A percentile compares a stretch with the other conserved stretches of the same genome.
Evolutionary conservation across 2,797 vertebrate genomes (phyloP).

Genomic region (Sebastes trivittatus): DNA sequence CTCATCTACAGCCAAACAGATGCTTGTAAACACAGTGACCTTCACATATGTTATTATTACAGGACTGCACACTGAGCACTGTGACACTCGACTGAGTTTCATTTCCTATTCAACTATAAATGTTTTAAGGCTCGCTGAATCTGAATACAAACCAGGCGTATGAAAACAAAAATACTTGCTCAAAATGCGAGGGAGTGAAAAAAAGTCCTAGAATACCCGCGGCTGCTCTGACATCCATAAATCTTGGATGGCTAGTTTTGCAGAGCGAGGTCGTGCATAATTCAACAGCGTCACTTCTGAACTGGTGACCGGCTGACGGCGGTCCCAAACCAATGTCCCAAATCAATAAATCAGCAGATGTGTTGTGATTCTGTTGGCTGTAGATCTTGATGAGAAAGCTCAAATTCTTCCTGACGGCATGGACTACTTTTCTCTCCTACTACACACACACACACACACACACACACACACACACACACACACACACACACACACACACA

Average conservation of each 20-base stretch:
- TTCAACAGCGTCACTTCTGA: conserved; percentile 49
- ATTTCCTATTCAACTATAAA: not conserved
- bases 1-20: not conserved
- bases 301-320: conserved; percentile 50
- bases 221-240: conserved; percentile 34
- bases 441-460: not conserved
- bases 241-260: conserved; percentile 53
- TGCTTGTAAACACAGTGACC: not conserved
- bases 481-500: not conserved
- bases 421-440: not conserved
- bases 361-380: conserved; percentile 23
- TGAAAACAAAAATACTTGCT: not conserved
- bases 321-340: not conserved
- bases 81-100: not conserved
- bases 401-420: conserved; percentile 50
- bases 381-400: conserved; percentile 31
- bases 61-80: not conserved
- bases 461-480: not conserved
- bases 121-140: not conserved
- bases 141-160: not conserved
- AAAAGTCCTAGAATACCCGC: conserved; percentile 6
- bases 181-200: not conserved
- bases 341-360: conserved; percentile 75
- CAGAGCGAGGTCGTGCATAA: conserved; percentile 56
- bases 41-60: not conserved